phyloP scores from a whole-genome alignment of 2,113 vertebrate species.

The Lagenorhynchus albirostris region DNA sequence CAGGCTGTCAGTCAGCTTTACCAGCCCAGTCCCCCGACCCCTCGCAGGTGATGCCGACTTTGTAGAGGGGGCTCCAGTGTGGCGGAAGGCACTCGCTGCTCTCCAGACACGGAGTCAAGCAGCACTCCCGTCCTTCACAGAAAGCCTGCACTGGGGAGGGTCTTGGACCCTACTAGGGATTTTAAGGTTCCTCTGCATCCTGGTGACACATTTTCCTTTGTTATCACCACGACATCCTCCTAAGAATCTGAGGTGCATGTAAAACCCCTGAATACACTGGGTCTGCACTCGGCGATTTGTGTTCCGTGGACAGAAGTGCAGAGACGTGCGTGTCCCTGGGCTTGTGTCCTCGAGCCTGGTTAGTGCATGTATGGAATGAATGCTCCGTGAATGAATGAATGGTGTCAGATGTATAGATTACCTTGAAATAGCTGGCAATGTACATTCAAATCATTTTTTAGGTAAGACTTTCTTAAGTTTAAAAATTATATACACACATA shows the following conservation, averaged over 20 bases:
- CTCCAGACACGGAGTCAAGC: accelerated
- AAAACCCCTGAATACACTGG: accelerated
- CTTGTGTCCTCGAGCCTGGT: accelerated
- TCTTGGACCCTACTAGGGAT: no score
- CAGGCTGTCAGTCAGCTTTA: no score
- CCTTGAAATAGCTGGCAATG: background rate
- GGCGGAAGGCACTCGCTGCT: no score
- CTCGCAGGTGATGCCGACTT: accelerated
- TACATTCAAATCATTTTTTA: background rate
- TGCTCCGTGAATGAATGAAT: background rate
- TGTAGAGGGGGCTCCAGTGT: accelerated
- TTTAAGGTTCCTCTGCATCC: no score
- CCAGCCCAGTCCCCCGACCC: background rate
- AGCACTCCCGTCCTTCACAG: accelerated
- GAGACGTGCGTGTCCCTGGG: accelerated
- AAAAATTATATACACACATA: accelerated
- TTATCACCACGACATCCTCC: accelerated
- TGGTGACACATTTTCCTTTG: accelerated
- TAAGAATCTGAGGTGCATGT: background rate
- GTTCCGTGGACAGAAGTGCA: accelerated
- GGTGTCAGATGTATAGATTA: accelerated
- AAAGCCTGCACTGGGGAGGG: background rate
- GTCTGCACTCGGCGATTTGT: accelerated
- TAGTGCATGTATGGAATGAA: accelerated
- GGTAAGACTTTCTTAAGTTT: background rate